A percentile compares a stretch with the other conserved stretches of the same genome.
Evolutionary conservation across 2,797 vertebrate genomes (phyloP).

Genomic region (Spondyliosoma cantharus): DNA sequence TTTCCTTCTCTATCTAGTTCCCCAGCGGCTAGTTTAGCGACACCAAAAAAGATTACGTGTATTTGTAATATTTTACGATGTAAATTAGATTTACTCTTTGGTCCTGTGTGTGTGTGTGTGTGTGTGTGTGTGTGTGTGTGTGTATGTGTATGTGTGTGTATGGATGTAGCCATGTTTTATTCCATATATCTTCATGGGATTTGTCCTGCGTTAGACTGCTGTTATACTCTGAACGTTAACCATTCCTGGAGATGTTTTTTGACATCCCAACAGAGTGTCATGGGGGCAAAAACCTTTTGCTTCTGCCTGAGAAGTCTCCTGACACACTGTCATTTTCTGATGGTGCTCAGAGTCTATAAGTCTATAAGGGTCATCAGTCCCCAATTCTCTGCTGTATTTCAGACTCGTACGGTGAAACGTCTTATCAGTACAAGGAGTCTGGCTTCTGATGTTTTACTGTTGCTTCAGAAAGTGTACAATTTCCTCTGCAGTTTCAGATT

Average conservation of each 20-base stretch:
- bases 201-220: constrained; percentile 9
- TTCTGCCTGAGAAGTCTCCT: constrained; percentile 61
- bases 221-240: constrained; percentile 52
- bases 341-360: constrained; percentile 46
- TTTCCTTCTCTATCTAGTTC: constrained; percentile 9
- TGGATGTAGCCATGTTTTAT: constrained; percentile 1
- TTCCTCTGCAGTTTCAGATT: background rate
- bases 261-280: constrained; percentile 62
- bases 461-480: background rate
- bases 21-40: constrained; percentile 18
- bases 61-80: constrained; percentile 15
- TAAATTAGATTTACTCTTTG: constrained; percentile 11
- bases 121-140: background rate
- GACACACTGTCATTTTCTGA: constrained; percentile 69
- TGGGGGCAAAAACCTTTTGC: constrained; percentile 51
- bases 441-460: background rate
- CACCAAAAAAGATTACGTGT: background rate
- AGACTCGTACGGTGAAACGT: background rate
- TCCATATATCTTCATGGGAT: background rate
- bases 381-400: constrained; percentile 49
- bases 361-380: constrained; percentile 49
- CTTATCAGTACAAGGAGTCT: constrained; percentile 16
- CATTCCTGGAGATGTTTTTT: constrained; percentile 68
- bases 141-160: too few species aligned
- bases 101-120: constrained; percentile 3